phyloP scores from a whole-genome alignment of 2,888 invertebrate species.

The Microctonus aethiopoides region DNA sequence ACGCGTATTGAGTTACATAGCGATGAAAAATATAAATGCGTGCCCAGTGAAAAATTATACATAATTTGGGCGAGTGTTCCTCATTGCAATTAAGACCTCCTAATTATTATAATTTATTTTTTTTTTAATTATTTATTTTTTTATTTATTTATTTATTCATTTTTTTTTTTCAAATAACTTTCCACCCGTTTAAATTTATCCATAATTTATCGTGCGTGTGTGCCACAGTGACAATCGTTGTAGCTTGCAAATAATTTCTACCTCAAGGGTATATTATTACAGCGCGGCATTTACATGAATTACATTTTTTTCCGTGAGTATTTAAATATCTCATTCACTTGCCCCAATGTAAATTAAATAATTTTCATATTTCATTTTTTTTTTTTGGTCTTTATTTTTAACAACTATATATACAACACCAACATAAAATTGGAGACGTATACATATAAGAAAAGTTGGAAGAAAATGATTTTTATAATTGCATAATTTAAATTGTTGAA shows the following conservation, averaged over 20 bases:
- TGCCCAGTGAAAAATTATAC: background rate
- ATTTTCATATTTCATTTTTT: background rate
- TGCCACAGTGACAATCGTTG: slow-evolving; percentile 41
- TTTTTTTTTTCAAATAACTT: background rate
- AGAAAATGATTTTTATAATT: background rate
- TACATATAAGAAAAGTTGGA: slow-evolving; percentile 3
- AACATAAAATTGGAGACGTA: background rate
- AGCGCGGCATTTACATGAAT: slow-evolving; percentile 1
- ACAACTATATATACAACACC: background rate
- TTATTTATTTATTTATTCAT: background rate
- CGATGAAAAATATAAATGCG: background rate
- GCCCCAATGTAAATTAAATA: background rate
- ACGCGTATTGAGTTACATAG: background rate
- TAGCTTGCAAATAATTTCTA: slow-evolving; percentile 32
- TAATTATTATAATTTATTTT: too few relatives aligned
- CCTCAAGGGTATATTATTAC: slow-evolving; percentile 29
- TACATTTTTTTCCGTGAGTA: background rate
- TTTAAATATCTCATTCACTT: background rate
- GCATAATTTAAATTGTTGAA: slow-evolving; percentile 16
- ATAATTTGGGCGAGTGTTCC: background rate
- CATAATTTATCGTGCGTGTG: slow-evolving; percentile 34
- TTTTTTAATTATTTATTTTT: background rate
- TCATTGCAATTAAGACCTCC: background rate
- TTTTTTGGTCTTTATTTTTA: background rate
- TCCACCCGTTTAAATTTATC: slow-evolving; percentile 11